A percentile compares a stretch with the other conserved stretches of the same genome.
Conservation (phyloP, 2,888 invertebrate genomes). For the Drosophila subquinaria region DNA sequence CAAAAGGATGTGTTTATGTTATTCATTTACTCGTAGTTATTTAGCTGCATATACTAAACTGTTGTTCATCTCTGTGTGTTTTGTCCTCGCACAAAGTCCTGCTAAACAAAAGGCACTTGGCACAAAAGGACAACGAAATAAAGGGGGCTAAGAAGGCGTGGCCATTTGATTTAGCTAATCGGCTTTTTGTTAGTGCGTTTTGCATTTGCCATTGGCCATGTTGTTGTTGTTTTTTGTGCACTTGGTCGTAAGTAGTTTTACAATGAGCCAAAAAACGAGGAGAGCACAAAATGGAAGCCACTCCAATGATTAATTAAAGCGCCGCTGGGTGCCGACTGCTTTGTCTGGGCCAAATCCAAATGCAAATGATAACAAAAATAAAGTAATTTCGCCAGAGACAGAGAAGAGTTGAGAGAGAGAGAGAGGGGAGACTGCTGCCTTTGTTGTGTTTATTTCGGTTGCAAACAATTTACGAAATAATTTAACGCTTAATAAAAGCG, state of each 20-base stretch:
- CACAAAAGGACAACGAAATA: conserved; percentile 13
- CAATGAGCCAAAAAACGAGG: conserved; percentile 36
- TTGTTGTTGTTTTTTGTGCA: conserved; percentile 28
- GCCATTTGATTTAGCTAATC: conserved; percentile 66
- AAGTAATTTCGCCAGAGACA: conserved; percentile 54
- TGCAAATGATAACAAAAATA: conserved; percentile 79
- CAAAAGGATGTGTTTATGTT: conserved; percentile 39
- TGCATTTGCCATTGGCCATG: conserved; percentile 39
- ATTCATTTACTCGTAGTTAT: conserved; percentile 57
- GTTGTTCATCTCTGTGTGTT: conserved; percentile 20
- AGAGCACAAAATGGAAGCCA: conserved; percentile 41
- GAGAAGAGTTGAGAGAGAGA: neutral
- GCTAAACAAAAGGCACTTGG: conserved; percentile 52
- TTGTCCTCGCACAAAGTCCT: conserved; percentile 55
- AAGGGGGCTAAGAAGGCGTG: conserved; percentile 56
- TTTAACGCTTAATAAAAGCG: conserved; percentile 80
- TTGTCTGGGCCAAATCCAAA: conserved; percentile 37
- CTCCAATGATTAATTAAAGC: conserved; percentile 78
- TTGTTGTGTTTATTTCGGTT: conserved; percentile 66
- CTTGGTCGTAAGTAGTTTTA: conserved; percentile 66
- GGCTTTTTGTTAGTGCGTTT: conserved; percentile 62
- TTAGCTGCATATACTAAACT: conserved; percentile 38
- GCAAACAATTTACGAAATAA: conserved; percentile 79
- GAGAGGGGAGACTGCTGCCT: conserved; percentile 5
- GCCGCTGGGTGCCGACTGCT: conserved; percentile 62